Conservation (phyloP, 2,113 vertebrate genomes). For the Amphiprion ocellaris region DNA sequence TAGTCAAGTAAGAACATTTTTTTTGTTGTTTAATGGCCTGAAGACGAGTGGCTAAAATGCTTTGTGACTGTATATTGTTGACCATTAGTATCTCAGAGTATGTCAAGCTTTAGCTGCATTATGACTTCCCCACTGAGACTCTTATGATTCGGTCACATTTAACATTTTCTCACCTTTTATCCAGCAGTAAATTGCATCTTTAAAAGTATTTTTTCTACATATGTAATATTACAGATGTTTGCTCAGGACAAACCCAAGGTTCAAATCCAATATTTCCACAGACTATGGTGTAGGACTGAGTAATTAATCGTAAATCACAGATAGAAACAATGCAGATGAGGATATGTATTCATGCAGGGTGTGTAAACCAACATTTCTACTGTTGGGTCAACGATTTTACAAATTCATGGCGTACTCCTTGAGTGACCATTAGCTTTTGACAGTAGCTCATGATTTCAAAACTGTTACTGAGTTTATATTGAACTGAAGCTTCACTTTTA, state of each 20-base stretch:
- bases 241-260: not conserved
- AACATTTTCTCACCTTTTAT: not conserved
- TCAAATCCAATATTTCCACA: not conserved
- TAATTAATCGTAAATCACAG: no score
- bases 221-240: not conserved
- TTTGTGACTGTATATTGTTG: constrained; percentile 1
- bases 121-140: constrained; percentile 6
- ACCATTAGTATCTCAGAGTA: not conserved
- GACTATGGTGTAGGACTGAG: not conserved
- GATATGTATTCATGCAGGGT: no score
- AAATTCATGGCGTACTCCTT: no score
- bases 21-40: constrained; percentile 1
- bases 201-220: no score
- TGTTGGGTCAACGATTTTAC: no score
- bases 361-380: no score
- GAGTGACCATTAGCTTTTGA: no score
- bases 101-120: not conserved
- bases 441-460: no score
- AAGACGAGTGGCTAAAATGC: not conserved
- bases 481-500: no score
- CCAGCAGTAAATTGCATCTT: no score
- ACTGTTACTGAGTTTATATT: no score
- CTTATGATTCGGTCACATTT: not conserved
- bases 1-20: not conserved
- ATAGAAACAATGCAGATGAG: no score